Evolutionary conservation across 2,797 vertebrate genomes (phyloP).

Genomic region (Pelobates cultripes): DNA sequence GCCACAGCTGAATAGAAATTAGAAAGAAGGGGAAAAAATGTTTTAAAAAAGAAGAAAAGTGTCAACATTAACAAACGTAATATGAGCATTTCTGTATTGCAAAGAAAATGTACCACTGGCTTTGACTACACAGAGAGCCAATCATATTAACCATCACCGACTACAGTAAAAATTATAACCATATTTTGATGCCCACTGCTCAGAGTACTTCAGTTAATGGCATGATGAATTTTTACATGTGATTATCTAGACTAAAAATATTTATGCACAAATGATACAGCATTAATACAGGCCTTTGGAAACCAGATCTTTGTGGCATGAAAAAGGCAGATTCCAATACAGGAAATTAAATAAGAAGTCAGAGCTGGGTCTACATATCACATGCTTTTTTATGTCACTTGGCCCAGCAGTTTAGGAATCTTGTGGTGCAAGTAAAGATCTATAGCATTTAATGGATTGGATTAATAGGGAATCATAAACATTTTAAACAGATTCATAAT

Average conservation of each 20-base stretch:
- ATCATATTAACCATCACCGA: constrained; percentile 7
- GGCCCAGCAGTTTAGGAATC: no score
- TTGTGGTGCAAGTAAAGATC: no score
- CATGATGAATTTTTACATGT: background rate
- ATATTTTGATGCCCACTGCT: background rate
- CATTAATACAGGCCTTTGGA: background rate
- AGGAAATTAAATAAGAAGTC: no score
- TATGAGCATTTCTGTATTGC: background rate
- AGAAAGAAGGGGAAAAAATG: constrained; percentile 22
- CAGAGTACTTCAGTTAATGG: constrained; percentile 4
- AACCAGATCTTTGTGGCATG: no score
- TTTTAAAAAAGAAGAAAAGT: constrained; percentile 21
- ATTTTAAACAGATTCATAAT: no score
- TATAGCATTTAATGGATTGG: no score
- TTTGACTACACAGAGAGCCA: background rate
- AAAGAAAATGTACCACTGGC: constrained; percentile 19
- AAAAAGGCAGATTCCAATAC: no score
- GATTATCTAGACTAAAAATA: background rate
- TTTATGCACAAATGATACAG: background rate
- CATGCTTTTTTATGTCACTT: no score
- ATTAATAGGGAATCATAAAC: no score
- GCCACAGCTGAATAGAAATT: constrained; percentile 19
- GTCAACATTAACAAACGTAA: constrained; percentile 14
- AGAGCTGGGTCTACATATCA: no score
- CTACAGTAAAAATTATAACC: constrained; percentile 8